phyloP scores from a whole-genome alignment of 2,888 invertebrate genomes.

The Mactromeris polynyma region DNA sequence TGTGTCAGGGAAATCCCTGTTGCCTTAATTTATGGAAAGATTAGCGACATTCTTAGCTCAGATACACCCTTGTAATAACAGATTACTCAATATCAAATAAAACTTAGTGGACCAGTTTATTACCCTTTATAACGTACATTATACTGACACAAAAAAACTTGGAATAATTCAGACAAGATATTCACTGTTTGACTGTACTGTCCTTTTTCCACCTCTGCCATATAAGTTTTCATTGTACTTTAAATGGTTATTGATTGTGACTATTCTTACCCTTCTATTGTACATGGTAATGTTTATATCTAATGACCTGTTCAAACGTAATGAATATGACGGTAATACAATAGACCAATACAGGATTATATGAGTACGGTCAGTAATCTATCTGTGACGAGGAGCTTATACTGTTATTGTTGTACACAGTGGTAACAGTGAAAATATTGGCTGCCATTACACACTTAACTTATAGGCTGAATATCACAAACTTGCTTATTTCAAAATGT shows the following conservation, averaged over 20 bases:
- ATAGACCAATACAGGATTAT: conserved; percentile 1
- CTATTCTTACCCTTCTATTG: not conserved
- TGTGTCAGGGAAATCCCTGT: too few species aligned
- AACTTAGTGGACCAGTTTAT: too few species aligned
- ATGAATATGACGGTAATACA: not conserved
- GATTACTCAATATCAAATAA: too few species aligned
- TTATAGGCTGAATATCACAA: not conserved
- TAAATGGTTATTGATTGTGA: not conserved
- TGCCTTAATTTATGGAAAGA: too few species aligned
- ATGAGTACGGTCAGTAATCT: not conserved
- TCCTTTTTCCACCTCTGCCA: not conserved
- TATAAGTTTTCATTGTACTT: not conserved
- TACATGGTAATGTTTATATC: conserved; percentile 2
- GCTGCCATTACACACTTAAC: not conserved
- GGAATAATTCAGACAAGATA: too few species aligned
- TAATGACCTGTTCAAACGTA: not conserved
- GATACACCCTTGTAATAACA: too few species aligned
- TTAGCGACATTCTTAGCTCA: too few species aligned
- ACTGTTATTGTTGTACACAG: not conserved
- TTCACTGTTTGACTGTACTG: too few species aligned
- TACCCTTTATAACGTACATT: too few species aligned
- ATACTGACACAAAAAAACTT: too few species aligned
- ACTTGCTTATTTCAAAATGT: not conserved
- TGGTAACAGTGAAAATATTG: conserved; percentile 18
- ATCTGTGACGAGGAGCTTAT: not conserved